Base-by-base conservation (phyloP, 2,888 invertebrate species). In the Lochmaea capreae region DNA sequence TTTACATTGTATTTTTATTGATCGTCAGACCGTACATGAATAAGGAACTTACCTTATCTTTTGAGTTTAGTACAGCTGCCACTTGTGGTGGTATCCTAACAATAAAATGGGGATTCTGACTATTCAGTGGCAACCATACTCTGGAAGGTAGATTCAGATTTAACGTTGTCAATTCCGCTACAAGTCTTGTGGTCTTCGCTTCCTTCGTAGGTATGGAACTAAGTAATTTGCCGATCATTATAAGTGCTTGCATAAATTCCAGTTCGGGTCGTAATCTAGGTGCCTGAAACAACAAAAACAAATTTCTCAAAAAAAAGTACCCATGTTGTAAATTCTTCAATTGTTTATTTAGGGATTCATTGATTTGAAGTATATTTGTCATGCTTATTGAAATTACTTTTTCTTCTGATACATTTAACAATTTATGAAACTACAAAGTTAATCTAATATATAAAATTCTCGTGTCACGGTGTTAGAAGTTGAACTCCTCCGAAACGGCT, bases 61-160 rank as follows among this genome's bases (percentile, higher is more conserved):
- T 99, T 80, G 98, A 98, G 88, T 99, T 99, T 79, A 99, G 93
- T 70, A 99, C 98, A 67, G 98, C 98, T 76, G 98, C 97, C 79
- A 97, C 97, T 84, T 97, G 97, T 74, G 97, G 97, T 59, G 99
- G 98, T 88, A 99, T 97, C 87, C 99, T 91, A 65, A 99, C 94
- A 82, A 99, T 94, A 85, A 97, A 95, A 89, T 99, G 99, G 67
- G 96, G 93, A 82, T 90, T 89, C 80, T 92, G 90, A 80, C 93
- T 93, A 87, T 97, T 94, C 63, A 99, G 90, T 14, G 99, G 99
- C 81, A 99, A 90, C 98, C 99, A 99, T 76, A 99, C 99, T 74
- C 98, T 90, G 12, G 99, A 98, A 14, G 99, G 99, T 76, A 99
- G 90, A 89, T 99, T 99, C 80, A 98, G 91, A 89, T 99, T 99